Evolutionary conservation across 1,140 invertebrate species (phyloP).

Genomic region (Ceratitis capitata): DNA sequence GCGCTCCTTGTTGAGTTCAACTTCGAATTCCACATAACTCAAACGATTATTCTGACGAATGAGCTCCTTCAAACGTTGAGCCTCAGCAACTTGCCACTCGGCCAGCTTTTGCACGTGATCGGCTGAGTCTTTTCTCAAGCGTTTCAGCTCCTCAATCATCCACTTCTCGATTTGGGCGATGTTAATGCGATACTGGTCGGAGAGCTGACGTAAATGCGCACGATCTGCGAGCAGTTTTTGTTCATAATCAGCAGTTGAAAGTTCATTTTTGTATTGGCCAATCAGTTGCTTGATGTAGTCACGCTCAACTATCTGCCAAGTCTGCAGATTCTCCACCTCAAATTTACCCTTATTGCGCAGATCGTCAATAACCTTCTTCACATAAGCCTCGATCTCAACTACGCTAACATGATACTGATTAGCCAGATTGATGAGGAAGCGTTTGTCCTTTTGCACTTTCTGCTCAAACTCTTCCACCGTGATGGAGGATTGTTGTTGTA

Average conservation of each 20-base stretch:
- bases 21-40: constrained; percentile 57
- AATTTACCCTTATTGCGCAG: constrained; percentile 57
- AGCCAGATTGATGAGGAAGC: constrained; percentile 55
- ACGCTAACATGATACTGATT: constrained; percentile 60
- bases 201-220: constrained; percentile 55
- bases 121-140: constrained; percentile 52
- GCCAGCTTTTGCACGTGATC: constrained; percentile 52
- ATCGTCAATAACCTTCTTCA: constrained; percentile 57
- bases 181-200: constrained; percentile 56
- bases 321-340: constrained; percentile 56
- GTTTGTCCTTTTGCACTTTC: constrained; percentile 57
- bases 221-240: constrained; percentile 54
- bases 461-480: constrained; percentile 57
- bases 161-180: constrained; percentile 61
- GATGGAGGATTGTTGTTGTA: constrained; percentile 56
- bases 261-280: constrained; percentile 52
- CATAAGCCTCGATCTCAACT: constrained; percentile 55
- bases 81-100: constrained; percentile 55
- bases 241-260: constrained; percentile 57
- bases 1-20: constrained; percentile 56
- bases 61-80: constrained; percentile 55
- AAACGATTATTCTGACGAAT: constrained; percentile 56
- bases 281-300: constrained; percentile 59
- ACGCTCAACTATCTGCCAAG: constrained; percentile 58
- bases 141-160: constrained; percentile 59